Conservation (phyloP, 2,888 invertebrate species). For the Drosophila setosimentum region DNA sequence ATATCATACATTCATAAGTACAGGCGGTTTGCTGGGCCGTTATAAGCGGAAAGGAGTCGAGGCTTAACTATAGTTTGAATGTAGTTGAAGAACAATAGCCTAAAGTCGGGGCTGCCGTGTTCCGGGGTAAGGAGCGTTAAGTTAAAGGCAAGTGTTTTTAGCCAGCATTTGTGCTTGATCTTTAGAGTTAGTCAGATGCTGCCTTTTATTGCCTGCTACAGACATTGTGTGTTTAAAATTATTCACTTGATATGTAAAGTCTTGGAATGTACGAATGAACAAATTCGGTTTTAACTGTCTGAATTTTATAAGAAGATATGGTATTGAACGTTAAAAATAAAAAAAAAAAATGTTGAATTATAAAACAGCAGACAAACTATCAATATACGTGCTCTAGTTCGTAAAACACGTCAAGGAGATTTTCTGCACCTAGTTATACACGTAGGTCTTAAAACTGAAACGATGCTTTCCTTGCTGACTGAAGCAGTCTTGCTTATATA, state of each 20-base stretch:
- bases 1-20: slow-evolving; percentile 9
- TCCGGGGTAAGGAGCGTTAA: neutral
- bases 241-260: slow-evolving; percentile 14
- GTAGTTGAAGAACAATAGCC: slow-evolving; percentile 63
- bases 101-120: slow-evolving; percentile 5
- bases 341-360: neutral
- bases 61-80: slow-evolving; percentile 10
- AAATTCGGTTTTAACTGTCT: slow-evolving; percentile 47
- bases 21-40: neutral
- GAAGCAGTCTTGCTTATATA: neutral
- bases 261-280: slow-evolving; percentile 31
- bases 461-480: neutral
- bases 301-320: slow-evolving; percentile 24
- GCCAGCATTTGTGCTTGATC: slow-evolving; percentile 5
- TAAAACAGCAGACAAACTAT: neutral
- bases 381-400: neutral
- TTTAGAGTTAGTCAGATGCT: slow-evolving; percentile 19
- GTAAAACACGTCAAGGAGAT: neutral
- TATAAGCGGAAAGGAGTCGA: neutral
- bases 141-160: slow-evolving; percentile 34
- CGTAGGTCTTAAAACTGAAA: neutral
- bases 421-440: neutral
- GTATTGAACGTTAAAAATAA: neutral
- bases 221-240: slow-evolving; percentile 21
- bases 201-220: slow-evolving; percentile 19